These are phyloP conservation scores for Catharus fuscescens DNA, from an alignment of 2,113 vertebrate species.

Conservation along the genomic window DNA sequence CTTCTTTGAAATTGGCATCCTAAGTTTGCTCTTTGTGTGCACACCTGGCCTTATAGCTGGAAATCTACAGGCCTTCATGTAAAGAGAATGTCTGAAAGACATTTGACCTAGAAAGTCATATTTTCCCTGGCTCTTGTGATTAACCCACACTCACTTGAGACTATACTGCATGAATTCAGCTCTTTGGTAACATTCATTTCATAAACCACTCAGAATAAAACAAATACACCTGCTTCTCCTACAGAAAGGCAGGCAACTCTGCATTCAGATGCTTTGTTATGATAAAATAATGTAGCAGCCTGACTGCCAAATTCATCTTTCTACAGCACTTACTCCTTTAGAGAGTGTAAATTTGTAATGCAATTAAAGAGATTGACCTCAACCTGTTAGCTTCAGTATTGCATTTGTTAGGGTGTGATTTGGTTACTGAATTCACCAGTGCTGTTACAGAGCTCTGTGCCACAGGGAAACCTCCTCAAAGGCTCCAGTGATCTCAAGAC, in stretches of 20 bases:
- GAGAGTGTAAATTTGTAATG: not conserved
- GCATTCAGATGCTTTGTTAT: not conserved
- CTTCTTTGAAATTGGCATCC: not conserved
- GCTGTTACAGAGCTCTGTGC: not conserved
- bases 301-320: not conserved
- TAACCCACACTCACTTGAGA: not conserved
- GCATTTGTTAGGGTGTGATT: not conserved
- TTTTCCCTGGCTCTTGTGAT: not conserved
- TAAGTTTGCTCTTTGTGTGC: not conserved
- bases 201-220: not conserved
- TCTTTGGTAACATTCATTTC: not conserved
- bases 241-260: not conserved
- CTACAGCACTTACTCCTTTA: not conserved
- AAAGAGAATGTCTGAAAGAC: not conserved
- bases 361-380: not conserved
- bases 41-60: not conserved
- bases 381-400: not conserved
- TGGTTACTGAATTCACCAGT: not conserved
- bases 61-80: not conserved
- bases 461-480: not conserved
- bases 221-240: not conserved
- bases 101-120: not conserved
- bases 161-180: not conserved
- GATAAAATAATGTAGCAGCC: not conserved
- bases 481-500: not conserved